Conservation (phyloP, 1,140 invertebrate genomes). For the Drosophila orena region DNA sequence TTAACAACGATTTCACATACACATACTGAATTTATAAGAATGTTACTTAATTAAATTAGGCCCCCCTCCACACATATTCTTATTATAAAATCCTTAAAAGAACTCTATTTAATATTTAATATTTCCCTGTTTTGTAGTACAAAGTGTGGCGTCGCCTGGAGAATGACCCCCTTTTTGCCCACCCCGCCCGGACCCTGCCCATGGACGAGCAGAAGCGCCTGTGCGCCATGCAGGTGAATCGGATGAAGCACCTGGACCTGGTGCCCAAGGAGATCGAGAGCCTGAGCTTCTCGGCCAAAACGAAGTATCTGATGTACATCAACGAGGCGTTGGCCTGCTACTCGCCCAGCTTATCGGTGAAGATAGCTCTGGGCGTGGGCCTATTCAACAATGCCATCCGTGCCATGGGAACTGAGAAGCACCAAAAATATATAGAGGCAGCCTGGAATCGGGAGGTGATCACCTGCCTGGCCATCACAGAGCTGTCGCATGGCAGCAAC, state of each 20-base stretch:
- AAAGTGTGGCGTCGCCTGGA: conserved; percentile 92
- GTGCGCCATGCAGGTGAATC: conserved; percentile 88
- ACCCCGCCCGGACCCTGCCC: conserved; percentile 86
- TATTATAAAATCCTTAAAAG: not conserved
- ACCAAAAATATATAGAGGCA: conserved; percentile 89
- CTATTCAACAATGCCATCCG: conserved; percentile 89
- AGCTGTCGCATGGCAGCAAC: conserved; percentile 97
- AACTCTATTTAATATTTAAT: not conserved
- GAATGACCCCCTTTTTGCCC: conserved; percentile 92
- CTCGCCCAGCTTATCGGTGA: conserved; percentile 88
- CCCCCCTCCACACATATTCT: too few species aligned
- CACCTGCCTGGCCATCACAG: conserved; percentile 95
- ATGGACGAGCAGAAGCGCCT: conserved; percentile 90
- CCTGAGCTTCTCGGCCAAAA: conserved; percentile 88
- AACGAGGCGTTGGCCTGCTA: conserved; percentile 89
- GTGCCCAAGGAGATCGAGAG: conserved; percentile 86
- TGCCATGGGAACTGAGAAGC: conserved; percentile 91
- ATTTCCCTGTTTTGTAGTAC: conserved; percentile 87
- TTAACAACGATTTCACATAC: too few species aligned
- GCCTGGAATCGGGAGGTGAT: conserved; percentile 89
- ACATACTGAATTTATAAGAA: too few species aligned
- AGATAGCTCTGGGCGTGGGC: conserved; percentile 88
- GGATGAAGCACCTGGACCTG: conserved; percentile 87
- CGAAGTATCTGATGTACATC: conserved; percentile 89
- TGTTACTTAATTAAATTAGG: too few species aligned